Conservation (phyloP, 2,888 invertebrate genomes). For the Spilarctia lutea region DNA sequence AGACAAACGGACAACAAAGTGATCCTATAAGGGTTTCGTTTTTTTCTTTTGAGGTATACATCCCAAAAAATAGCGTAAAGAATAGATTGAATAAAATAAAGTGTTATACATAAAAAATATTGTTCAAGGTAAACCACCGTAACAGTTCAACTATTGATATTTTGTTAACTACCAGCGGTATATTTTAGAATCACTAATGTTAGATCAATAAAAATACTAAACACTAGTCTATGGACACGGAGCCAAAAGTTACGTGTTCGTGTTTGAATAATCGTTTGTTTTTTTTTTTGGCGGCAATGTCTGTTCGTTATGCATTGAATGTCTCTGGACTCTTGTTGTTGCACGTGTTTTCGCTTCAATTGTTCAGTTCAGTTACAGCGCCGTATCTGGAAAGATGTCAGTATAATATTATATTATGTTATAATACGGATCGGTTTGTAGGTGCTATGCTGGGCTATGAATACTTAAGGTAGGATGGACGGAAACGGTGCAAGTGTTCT, state of each 20-base stretch:
- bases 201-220: constrained; percentile 32
- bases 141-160: not conserved
- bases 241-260: constrained; percentile 31
- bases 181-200: constrained; percentile 24
- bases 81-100: not conserved
- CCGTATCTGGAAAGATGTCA: too few relatives aligned
- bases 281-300: constrained; percentile 19
- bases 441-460: too few relatives aligned
- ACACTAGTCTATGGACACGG: constrained; percentile 40
- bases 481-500: too few relatives aligned
- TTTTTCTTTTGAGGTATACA: too few relatives aligned
- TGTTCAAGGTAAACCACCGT: constrained; percentile 22
- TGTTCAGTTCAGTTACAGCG: too few relatives aligned
- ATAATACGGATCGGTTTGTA: too few relatives aligned
- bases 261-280: constrained; percentile 20
- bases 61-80: not conserved
- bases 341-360: too few relatives aligned
- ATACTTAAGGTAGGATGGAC: too few relatives aligned
- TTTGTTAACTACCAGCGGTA: constrained; percentile 3
- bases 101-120: constrained; percentile 8
- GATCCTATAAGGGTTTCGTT: too few relatives aligned
- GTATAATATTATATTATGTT: too few relatives aligned
- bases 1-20: too few relatives aligned
- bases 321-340: not conserved
- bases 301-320: constrained; percentile 10